Percentiles rank a stretch among this genome's conserved stretches.
These are phyloP conservation scores for Dryobates pubescens DNA, from an alignment of 2,797 vertebrate species.

Conservation along the genomic window DNA sequence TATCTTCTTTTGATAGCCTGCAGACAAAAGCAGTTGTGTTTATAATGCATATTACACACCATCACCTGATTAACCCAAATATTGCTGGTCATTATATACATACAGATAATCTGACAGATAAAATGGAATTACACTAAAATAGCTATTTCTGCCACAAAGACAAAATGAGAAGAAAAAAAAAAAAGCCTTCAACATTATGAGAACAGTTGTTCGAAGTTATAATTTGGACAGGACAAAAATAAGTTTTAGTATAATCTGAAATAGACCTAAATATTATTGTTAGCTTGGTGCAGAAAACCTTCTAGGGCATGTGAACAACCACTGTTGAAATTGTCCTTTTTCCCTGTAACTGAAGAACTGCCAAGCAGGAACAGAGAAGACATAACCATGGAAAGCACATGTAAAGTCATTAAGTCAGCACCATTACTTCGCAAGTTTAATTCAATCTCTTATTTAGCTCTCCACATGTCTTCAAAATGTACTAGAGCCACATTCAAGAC, in stretches of 20 bases:
- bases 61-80: background rate
- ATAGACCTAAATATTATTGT: background rate
- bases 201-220: background rate
- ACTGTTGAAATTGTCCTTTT: background rate
- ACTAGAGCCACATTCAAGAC: background rate
- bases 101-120: background rate
- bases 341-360: background rate
- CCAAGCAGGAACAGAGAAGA: background rate
- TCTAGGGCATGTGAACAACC: background rate
- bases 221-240: background rate
- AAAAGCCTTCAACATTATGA: background rate
- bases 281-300: background rate
- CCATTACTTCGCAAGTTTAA: background rate
- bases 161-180: background rate
- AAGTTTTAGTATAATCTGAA: background rate
- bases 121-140: background rate
- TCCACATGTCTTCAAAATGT: background rate
- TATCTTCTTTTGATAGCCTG: constrained; percentile 92
- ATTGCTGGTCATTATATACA: too few relatives aligned
- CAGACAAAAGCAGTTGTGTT: constrained; percentile 30
- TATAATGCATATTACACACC: background rate
- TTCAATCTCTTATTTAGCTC: background rate
- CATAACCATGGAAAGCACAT: background rate
- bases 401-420: background rate
- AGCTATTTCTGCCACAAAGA: background rate